Base-by-base conservation (phyloP, 2,888 invertebrate species). In the Atethmia centrago region DNA sequence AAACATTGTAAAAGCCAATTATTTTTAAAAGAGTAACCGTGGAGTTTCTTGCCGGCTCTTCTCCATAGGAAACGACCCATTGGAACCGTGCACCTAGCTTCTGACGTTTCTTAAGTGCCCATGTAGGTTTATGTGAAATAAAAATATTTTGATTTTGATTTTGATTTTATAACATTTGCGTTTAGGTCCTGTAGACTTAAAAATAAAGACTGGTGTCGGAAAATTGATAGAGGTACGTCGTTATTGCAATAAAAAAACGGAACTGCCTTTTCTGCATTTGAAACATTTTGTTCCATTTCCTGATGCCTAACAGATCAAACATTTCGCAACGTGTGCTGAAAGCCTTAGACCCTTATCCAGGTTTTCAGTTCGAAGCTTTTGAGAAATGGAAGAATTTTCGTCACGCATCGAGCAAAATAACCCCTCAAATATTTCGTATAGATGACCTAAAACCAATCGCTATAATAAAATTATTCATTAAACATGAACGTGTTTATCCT, bases 401-500 rank as follows among this genome's bases (percentile, higher is more conserved):
- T n/a, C 16, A 14, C 19, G 3, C 19, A 67, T 51, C 28, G 7
- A 59, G 42, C 31, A 19, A 42, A 47, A 53, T 61, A 51, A 19
- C 1, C 28, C 21, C n/a, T 40, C 21, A 53, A 49, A 63, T 63
- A 63, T 63, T 19, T 49, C 31, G 2, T n/a, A 3, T 45, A 28
- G 49, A 56, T 56, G 49, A 64, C 7, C 62, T 55, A n/a, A 53
- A 73, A 51, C 28, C 10, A 45, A 55, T 53, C 19, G 4, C 31
- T 73, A 71, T 67, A 42, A 45, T 21, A 74, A 67, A 45, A 47
- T 73, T 66, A 78, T 80, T 78, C 65, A 74, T 79, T 58, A 58
- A 47, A 71, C 68, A 75, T 71, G 59, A 71, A 49, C 71, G 16
- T 79, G 75, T 82, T 79, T 75, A 79, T 79, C 55, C 42, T 58